Evolutionary conservation across 1,140 invertebrate genomes (phyloP).

Genomic region (Drosophila sp.): DNA sequence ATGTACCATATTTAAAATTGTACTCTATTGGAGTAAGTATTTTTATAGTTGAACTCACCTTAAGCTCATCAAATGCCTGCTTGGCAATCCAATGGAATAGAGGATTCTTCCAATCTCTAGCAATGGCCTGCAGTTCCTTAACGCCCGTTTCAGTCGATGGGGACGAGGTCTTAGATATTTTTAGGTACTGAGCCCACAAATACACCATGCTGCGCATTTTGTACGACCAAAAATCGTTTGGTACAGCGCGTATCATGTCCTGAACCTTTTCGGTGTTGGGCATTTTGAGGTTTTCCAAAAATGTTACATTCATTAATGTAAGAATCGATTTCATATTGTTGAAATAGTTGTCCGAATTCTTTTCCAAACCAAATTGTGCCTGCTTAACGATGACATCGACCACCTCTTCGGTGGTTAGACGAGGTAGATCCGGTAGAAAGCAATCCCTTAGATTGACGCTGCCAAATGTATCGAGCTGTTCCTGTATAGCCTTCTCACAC

Average conservation of each 20-base stretch:
- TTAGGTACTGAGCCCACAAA: constrained; percentile 61
- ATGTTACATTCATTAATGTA: constrained; percentile 66
- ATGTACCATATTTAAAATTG: too few relatives aligned
- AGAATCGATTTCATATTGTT: constrained; percentile 69
- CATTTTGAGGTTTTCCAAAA: constrained; percentile 62
- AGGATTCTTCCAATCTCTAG: constrained; percentile 60
- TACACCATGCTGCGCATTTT: constrained; percentile 70
- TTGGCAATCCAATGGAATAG: constrained; percentile 70
- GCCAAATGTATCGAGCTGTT: constrained; percentile 46
- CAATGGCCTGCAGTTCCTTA: constrained; percentile 57
- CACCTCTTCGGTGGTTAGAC: constrained; percentile 61
- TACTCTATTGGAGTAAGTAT: too few relatives aligned
- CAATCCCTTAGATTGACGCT: constrained; percentile 62
- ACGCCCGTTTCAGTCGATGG: constrained; percentile 34
- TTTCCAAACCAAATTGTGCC: constrained; percentile 54
- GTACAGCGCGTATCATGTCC: constrained; percentile 60
- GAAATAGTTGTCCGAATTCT: constrained; percentile 67
- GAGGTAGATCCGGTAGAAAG: constrained; percentile 63
- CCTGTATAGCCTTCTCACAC: constrained; percentile 55
- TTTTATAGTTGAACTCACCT: constrained; percentile 54
- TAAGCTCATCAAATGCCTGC: constrained; percentile 64
- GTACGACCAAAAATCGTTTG: constrained; percentile 66
- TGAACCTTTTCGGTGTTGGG: constrained; percentile 52
- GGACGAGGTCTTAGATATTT: constrained; percentile 37
- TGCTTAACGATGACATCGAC: constrained; percentile 58